Base-by-base conservation (phyloP, 2,113 vertebrate species). In the Channa argus region DNA sequence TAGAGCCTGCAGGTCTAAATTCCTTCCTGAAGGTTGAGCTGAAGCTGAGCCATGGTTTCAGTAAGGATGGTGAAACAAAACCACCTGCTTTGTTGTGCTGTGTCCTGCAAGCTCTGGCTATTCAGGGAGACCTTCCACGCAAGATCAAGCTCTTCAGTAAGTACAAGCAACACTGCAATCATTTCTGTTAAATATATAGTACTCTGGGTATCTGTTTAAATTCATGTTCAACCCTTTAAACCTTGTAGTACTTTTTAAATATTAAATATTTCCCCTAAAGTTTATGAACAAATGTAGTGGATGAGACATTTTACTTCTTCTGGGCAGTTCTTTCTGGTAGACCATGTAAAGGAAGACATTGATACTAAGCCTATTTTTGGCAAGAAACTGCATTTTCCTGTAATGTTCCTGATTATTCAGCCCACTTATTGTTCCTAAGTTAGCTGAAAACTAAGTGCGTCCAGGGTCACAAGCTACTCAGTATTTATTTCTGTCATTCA, bases 61-160 rank as follows among this genome's bases (percentile, higher is more conserved):
- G 82, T 15, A 93, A 93, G 36, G 95, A 95, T 1, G 77, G 92
- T 47, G 79, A 13, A 55, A 1, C 5, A 3, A 59, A 6, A 79
- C 93, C 0, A 3, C 34, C 75, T 38, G 88, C 91, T 0, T 44
- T 95, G 3, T 66, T 97, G 33, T 50, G 91, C 56, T 92, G 91
- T 1, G 92, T 99, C 63, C 93, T 99, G 50, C 95, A 96, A 85
- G 97, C 97, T 0, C 91, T 99, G 69, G 95, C 95, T 63, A 73
- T 97, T 81, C 94, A 98, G 34, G 96, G 96, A 71, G 96, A 98
- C 33, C 95, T 99, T 51, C 95, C 92, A 60, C 85, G 90, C 86
- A 98, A 95, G 78, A 93, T 99, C 46, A 97, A 95, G 53, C 91
- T 92, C 8, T 99, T 99, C 83, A 96, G 98, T 99, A 95, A 96